These are phyloP conservation scores for Apostichopus californicus DNA, from an alignment of 35 echinoderm and acorn worm species.

Conservation along the genomic window DNA sequence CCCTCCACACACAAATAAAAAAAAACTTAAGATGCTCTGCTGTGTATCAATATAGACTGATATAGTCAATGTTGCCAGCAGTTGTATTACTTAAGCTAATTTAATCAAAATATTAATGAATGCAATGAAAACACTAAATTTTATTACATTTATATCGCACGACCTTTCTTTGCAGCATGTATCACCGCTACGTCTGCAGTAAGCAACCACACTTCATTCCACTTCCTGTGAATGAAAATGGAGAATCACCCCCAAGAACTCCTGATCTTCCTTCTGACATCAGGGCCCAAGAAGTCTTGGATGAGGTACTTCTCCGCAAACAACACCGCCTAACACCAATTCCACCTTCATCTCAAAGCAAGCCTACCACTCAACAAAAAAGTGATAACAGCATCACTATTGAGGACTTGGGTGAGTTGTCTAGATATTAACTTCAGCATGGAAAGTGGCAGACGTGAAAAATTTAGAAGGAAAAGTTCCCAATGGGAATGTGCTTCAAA, in stretches of 20 bases:
- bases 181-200: neutral
- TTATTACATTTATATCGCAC: too few relatives aligned
- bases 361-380: neutral
- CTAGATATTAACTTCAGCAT: too few relatives aligned
- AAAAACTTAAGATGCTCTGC: too few relatives aligned
- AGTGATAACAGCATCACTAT: constrained; percentile 9
- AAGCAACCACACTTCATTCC: neutral
- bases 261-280: neutral
- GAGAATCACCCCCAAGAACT: neutral
- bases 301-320: constrained; percentile 1
- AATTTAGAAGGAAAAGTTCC: too few relatives aligned
- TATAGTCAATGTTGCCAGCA: too few relatives aligned
- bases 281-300: neutral
- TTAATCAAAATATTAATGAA: too few relatives aligned
- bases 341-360: neutral
- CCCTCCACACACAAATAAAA: too few relatives aligned
- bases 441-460: too few relatives aligned
- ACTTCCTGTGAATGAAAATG: neutral
- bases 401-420: constrained; percentile 16
- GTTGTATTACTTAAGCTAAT: too few relatives aligned
- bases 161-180: constrained; percentile 12
- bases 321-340: constrained; percentile 29
- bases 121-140: too few relatives aligned
- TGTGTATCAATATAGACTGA: too few relatives aligned
- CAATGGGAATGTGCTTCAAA: too few relatives aligned